Conservation (phyloP, 2,888 invertebrate genomes). For the Epirrita christyi region DNA sequence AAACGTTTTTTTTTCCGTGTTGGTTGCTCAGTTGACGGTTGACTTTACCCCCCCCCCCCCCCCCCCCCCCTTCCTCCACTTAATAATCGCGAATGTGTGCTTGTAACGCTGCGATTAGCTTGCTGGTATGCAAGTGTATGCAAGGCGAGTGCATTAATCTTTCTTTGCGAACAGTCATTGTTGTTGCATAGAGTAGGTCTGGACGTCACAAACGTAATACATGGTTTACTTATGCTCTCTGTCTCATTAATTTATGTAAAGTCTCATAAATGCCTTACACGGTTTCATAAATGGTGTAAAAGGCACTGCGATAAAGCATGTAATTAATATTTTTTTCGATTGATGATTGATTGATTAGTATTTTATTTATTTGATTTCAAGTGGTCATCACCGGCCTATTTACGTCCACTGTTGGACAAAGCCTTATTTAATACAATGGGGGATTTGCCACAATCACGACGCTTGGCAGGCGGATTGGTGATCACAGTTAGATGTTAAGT, state of each 20-base stretch:
- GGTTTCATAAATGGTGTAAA: background rate
- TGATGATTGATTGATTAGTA: too few species aligned
- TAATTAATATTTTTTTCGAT: too few species aligned
- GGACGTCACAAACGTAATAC: slow-evolving; percentile 22
- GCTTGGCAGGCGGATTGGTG: too few species aligned
- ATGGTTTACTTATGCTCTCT: slow-evolving; percentile 20
- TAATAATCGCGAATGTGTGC: slow-evolving; percentile 66
- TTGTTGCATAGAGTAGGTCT: slow-evolving; percentile 38
- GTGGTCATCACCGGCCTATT: too few species aligned
- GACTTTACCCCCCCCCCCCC: too few species aligned
- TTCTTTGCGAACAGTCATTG: slow-evolving; percentile 41
- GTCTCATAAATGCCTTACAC: background rate
- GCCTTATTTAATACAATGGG: too few species aligned
- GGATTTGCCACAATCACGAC: too few species aligned
- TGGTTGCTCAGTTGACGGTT: slow-evolving; percentile 54
- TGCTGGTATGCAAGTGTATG: slow-evolving; percentile 48
- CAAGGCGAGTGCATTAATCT: slow-evolving; percentile 46
- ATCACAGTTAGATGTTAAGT: too few species aligned
- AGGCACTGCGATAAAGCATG: too few species aligned
- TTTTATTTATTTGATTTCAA: too few species aligned
- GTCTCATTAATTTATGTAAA: slow-evolving; percentile 1
- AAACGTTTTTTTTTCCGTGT: slow-evolving; percentile 66
- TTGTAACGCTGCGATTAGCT: slow-evolving; percentile 53
- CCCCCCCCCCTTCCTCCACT: too few species aligned
- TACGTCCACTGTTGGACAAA: too few species aligned